Evolutionary conservation across 1,140 invertebrate genomes (phyloP).

Genomic region (Pollicipes pollicipes): DNA sequence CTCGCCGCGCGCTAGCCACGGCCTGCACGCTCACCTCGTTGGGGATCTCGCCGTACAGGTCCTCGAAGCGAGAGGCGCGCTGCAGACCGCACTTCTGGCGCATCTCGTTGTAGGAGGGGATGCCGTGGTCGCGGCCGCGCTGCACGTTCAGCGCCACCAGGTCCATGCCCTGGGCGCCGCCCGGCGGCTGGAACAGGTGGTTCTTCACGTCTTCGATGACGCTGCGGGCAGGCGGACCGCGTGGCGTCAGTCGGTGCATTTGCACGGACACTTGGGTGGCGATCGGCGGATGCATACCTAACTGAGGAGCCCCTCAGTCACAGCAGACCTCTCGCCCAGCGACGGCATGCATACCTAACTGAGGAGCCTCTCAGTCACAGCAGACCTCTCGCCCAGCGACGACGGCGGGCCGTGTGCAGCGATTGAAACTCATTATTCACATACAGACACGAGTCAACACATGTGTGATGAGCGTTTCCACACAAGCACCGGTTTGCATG

Average conservation of each 20-base stretch:
- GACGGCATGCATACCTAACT: no score
- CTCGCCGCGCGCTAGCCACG: background rate
- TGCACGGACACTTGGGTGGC: conserved; percentile 13
- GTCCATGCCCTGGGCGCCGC: conserved; percentile 12
- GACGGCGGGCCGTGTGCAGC: no score
- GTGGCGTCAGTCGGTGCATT: conserved; percentile 14
- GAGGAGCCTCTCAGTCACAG: no score
- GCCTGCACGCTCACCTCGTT: conserved; percentile 6
- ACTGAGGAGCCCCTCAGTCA: no score
- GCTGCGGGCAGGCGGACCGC: no score
- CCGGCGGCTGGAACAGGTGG: conserved; percentile 17
- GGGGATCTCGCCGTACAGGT: conserved; percentile 10
- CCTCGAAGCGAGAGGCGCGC: conserved; percentile 10
- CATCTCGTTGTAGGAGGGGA: conserved; percentile 21
- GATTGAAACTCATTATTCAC: no score
- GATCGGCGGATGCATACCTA: no score
- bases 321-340: no score
- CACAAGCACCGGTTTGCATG: no score
- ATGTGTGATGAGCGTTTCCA: no score
- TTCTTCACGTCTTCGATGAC: conserved; percentile 18
- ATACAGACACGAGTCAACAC: no score
- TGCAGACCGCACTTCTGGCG: conserved; percentile 21
- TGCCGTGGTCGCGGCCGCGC: conserved; percentile 23
- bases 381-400: no score
- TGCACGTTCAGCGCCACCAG: conserved; percentile 15